Conservation (phyloP, 2,888 invertebrate genomes). For the Lutraria lutraria region DNA sequence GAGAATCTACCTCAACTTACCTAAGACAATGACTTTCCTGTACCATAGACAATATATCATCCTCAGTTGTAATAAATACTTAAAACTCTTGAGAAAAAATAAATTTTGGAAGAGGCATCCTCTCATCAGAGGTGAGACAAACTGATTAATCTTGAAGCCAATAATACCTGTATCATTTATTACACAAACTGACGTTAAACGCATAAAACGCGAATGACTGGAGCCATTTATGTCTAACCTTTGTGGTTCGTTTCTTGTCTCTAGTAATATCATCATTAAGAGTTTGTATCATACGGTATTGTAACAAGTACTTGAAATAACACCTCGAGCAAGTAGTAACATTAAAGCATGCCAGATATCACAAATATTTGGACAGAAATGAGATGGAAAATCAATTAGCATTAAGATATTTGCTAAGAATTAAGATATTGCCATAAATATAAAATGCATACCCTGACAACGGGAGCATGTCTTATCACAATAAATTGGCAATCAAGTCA, state of each 20-base stretch:
- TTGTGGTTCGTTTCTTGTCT: constrained; percentile 3
- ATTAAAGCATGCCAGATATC: constrained; percentile 2
- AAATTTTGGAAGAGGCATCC: constrained; percentile 28
- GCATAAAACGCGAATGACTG: constrained; percentile 34
- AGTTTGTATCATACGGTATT: constrained; percentile 17
- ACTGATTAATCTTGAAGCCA: constrained; percentile 26
- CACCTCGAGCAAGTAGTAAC: background rate
- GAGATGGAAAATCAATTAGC: constrained; percentile 16
- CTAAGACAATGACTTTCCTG: background rate
- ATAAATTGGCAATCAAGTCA: constrained; percentile 21
- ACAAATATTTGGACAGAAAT: constrained; percentile 26
- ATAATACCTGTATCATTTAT: constrained; percentile 24
- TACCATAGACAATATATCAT: constrained; percentile 20
- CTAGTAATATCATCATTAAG: constrained; percentile 34
- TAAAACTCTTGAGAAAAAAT: constrained; percentile 20
- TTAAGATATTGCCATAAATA: constrained; percentile 26
- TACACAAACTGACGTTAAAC: constrained; percentile 25
- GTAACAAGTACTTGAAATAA: background rate
- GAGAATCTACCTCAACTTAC: background rate
- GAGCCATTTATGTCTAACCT: constrained; percentile 45
- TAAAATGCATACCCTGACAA: constrained; percentile 18
- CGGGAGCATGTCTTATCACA: constrained; percentile 1
- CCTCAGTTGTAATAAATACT: constrained; percentile 37
- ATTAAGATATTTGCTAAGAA: constrained; percentile 5
- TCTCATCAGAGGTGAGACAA: constrained; percentile 9